These are phyloP conservation scores for Cataglyphis hispanica DNA, from an alignment of 1,140 invertebrate genomes.

Conservation along the genomic window DNA sequence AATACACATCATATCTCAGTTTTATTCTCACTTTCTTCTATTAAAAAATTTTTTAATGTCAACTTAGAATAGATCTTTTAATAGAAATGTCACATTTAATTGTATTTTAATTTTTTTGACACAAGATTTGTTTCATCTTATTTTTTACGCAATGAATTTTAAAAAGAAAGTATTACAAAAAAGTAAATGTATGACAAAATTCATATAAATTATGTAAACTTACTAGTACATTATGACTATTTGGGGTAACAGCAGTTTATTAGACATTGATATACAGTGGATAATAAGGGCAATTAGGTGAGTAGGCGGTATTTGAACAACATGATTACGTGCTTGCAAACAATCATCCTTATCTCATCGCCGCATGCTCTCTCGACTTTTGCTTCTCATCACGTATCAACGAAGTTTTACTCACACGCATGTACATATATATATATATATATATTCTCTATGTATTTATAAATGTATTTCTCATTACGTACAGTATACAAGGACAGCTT, in stretches of 20 bases:
- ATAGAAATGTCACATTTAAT: background rate
- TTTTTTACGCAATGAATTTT: background rate
- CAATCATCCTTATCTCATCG: constrained; percentile 39
- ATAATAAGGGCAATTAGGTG: constrained; percentile 79
- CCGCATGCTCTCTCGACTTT: constrained; percentile 45
- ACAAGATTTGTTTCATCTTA: constrained; percentile 3
- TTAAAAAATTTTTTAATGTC: background rate
- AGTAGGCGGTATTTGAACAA: constrained; percentile 75
- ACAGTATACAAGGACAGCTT: constrained; percentile 67
- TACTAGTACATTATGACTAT: constrained; percentile 22
- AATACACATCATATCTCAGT: background rate
- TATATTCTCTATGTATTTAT: constrained; percentile 65
- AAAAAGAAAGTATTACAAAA: constrained; percentile 39
- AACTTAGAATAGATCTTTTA: background rate
- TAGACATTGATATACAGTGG: constrained; percentile 87
- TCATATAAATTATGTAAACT: background rate
- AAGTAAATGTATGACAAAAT: background rate
- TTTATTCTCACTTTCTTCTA: background rate
- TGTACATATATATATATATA: constrained; percentile 67
- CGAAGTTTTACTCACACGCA: constrained; percentile 64
- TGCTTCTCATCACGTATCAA: constrained; percentile 45
- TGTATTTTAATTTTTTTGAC: background rate
- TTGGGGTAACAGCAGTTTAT: constrained; percentile 84
- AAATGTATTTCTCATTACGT: constrained; percentile 63
- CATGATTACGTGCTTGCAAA: constrained; percentile 76